Conservation (phyloP, 2,888 invertebrate genomes). For the Seira ritae region DNA sequence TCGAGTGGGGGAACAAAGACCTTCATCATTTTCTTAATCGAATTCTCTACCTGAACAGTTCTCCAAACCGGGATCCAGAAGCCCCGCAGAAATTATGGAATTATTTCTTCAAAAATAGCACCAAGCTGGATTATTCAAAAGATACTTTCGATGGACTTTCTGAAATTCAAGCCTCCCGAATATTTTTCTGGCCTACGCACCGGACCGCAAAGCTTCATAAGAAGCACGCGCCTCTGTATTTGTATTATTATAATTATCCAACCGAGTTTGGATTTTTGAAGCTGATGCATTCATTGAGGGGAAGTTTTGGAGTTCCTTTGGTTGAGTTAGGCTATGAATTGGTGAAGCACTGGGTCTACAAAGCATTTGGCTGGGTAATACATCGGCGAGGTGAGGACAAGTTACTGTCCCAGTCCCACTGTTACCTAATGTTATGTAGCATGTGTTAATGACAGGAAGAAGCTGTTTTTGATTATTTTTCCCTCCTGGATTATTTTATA, state of each 20-base stretch:
- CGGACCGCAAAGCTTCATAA: constrained; percentile 61
- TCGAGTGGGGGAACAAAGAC: constrained; percentile 64
- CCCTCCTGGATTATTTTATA: neutral
- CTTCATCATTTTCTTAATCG: constrained; percentile 63
- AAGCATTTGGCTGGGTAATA: constrained; percentile 59
- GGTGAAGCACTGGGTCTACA: constrained; percentile 62
- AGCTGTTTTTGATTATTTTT: neutral
- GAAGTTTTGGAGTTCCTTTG: constrained; percentile 59
- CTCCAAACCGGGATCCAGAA: constrained; percentile 43
- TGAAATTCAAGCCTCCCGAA: constrained; percentile 66
- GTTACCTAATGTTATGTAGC: neutral
- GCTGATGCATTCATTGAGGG: constrained; percentile 64
- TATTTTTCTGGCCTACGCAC: constrained; percentile 65
- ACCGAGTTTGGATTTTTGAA: constrained; percentile 69
- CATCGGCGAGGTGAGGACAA: constrained; percentile 56
- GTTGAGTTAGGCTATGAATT: constrained; percentile 61
- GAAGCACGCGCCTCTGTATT: constrained; percentile 66
- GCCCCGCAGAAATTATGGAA: constrained; percentile 46
- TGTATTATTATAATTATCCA: constrained; percentile 67
- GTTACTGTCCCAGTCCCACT: too few relatives aligned
- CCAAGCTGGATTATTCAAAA: constrained; percentile 30
- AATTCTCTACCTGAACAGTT: constrained; percentile 56
- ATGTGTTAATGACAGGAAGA: neutral
- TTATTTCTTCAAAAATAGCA: constrained; percentile 47
- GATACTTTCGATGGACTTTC: constrained; percentile 61